Evolutionary conservation across 2,113 vertebrate genomes (phyloP).

Genomic region (Eira barbara): DNA sequence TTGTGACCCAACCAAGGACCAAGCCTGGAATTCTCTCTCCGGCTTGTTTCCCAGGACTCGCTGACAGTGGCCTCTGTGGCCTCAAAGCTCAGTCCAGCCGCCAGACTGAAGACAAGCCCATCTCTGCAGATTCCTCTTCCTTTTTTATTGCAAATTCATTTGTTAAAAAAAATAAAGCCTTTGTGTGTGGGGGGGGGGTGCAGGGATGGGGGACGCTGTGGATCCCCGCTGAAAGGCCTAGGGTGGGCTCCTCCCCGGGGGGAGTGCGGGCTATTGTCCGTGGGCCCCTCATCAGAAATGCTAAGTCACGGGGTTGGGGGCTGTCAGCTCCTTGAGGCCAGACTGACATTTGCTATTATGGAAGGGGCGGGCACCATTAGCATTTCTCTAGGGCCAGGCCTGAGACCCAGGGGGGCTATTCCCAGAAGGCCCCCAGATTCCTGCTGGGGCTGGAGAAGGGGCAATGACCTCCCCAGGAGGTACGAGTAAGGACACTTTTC

Average conservation of each 20-base stretch:
- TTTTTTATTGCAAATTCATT: conserved; percentile 74
- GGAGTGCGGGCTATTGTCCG: conserved; percentile 25
- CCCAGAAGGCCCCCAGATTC: neutral
- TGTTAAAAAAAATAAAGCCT: conserved; percentile 54
- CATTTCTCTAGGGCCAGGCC: neutral
- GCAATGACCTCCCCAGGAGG: neutral
- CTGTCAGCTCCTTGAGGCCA: neutral
- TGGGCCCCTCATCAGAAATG: conserved; percentile 59
- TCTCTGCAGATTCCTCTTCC: conserved; percentile 18
- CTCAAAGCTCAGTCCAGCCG: neutral
- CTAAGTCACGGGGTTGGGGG: conserved; percentile 34
- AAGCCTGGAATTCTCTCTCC: conserved; percentile 58
- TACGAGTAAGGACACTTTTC: neutral
- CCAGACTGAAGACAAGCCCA: neutral
- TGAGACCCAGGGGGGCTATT: neutral
- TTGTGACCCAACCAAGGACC: conserved; percentile 67
- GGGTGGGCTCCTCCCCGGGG: neutral
- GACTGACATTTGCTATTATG: conserved; percentile 22
- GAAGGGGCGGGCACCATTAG: neutral
- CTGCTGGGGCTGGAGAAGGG: neutral
- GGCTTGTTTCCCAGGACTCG: conserved; percentile 69
- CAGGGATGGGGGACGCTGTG: neutral
- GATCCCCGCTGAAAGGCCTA: conserved; percentile 49
- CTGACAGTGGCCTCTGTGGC: neutral
- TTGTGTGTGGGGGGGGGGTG: neutral